Evolutionary conservation across 2,113 vertebrate species (phyloP).

Genomic region (Aphyosemion australe): DNA sequence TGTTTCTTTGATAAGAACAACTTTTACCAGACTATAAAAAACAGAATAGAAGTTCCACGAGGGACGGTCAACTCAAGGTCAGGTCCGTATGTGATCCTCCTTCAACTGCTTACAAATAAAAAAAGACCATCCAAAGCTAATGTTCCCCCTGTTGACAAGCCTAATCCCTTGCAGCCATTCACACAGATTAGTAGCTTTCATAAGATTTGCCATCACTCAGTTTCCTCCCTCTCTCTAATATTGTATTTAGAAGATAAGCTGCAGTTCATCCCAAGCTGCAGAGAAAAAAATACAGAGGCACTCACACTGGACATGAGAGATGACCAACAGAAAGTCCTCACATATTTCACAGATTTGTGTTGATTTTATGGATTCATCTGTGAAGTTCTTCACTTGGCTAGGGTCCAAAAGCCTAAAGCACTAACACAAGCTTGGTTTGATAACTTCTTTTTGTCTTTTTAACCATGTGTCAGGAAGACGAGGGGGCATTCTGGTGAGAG

Average conservation of each 20-base stretch:
- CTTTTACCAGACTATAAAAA: slow-evolving; percentile 40
- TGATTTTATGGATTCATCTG: slow-evolving; percentile 15
- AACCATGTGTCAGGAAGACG: slow-evolving; percentile 8
- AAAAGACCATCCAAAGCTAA: slow-evolving; percentile 34
- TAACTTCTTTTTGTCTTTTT: slow-evolving; percentile 38
- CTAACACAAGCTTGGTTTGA: slow-evolving; percentile 30
- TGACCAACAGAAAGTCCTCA: slow-evolving; percentile 20
- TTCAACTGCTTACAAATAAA: slow-evolving; percentile 43
- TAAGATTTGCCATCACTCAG: slow-evolving; percentile 61
- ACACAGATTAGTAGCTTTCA: slow-evolving; percentile 71
- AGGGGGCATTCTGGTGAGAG: slow-evolving; percentile 22
- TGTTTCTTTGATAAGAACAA: slow-evolving; percentile 26
- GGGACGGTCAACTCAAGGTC: slow-evolving; percentile 55
- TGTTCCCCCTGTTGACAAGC: slow-evolving; percentile 49
- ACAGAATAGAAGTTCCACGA: slow-evolving; percentile 40
- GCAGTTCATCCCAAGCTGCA: slow-evolving; percentile 46
- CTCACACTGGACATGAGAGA: slow-evolving; percentile 2
- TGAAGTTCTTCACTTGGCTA: slow-evolving; percentile 21
- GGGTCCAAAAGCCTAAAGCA: slow-evolving; percentile 28
- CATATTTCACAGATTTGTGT: slow-evolving; percentile 11
- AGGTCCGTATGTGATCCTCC: slow-evolving; percentile 13
- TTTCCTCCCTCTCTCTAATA: slow-evolving; percentile 50
- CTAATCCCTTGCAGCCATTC: slow-evolving; percentile 68
- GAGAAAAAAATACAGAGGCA: slow-evolving; percentile 9
- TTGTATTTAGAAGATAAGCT: slow-evolving; percentile 64